Evolutionary conservation across 2,797 vertebrate genomes (phyloP).

Genomic region (Pseudomugil gertrudae): DNA sequence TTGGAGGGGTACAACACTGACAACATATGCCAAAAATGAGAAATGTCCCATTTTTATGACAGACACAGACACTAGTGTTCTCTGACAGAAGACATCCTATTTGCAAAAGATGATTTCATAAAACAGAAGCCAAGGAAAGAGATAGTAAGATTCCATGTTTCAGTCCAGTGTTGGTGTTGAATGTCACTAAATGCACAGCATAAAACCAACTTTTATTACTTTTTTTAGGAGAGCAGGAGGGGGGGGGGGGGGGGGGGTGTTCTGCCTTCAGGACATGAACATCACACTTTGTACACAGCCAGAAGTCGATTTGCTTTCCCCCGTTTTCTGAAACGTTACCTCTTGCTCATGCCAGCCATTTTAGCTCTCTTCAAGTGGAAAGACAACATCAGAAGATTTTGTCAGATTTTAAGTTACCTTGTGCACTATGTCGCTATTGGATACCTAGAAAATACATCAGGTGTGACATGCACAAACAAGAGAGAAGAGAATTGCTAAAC

Average conservation of each 20-base stretch:
- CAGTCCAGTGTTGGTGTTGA: conserved; percentile 49
- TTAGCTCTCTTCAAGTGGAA: conserved; percentile 44
- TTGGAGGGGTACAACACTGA: conserved; percentile 82
- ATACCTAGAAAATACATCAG: conserved; percentile 58
- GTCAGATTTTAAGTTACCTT: conserved; percentile 56
- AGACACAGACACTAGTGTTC: conserved; percentile 72
- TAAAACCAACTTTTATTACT: conserved; percentile 71
- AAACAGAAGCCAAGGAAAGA: conserved; percentile 66
- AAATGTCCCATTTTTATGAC: conserved; percentile 75
- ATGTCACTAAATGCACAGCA: conserved; percentile 52
- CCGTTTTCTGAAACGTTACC: neutral
- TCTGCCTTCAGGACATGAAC: conserved; percentile 58
- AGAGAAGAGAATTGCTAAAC: conserved; percentile 76
- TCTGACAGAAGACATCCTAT: conserved; percentile 81
- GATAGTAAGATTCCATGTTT: conserved; percentile 48
- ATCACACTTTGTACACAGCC: conserved; percentile 54
- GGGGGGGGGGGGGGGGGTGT: neutral
- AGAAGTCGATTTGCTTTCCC: conserved; percentile 58
- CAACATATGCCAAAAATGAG: conserved; percentile 83
- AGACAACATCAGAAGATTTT: conserved; percentile 31
- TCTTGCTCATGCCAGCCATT: conserved; percentile 55
- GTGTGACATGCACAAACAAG: conserved; percentile 63
- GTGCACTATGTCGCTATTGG: conserved; percentile 4
- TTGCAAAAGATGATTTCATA: conserved; percentile 78
- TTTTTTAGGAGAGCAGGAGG: conserved; percentile 12